These are phyloP conservation scores for Xanthorhoe designata DNA, from an alignment of 2,888 invertebrate species.

Conservation along the genomic window DNA sequence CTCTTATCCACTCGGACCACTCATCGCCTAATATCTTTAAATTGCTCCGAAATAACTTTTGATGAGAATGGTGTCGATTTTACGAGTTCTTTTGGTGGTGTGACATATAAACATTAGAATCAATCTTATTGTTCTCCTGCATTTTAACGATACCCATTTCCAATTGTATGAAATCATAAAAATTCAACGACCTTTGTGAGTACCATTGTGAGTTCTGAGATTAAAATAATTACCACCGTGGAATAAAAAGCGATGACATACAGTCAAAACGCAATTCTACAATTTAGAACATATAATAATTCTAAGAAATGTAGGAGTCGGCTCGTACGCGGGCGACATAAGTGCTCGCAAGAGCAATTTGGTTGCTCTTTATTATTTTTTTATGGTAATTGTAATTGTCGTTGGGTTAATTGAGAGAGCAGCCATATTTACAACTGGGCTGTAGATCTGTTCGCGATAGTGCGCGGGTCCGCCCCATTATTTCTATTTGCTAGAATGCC, in stretches of 20 bases:
- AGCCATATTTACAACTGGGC: slow-evolving; percentile 70
- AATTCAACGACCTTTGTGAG: slow-evolving; percentile 18
- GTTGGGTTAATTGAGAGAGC: slow-evolving; percentile 74
- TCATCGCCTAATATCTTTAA: slow-evolving; percentile 66
- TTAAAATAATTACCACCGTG: slow-evolving; percentile 29
- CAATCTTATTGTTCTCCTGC: slow-evolving; percentile 44
- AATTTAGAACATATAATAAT: slow-evolving; percentile 59
- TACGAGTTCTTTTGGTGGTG: slow-evolving; percentile 45
- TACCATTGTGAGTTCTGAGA: slow-evolving; percentile 19
- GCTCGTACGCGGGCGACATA: slow-evolving; percentile 54
- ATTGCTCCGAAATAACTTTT: slow-evolving; percentile 65
- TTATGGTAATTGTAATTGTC: slow-evolving; percentile 80
- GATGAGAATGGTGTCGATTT: slow-evolving; percentile 58
- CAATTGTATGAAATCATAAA: slow-evolving; percentile 16
- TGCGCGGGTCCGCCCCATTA: slow-evolving; percentile 64
- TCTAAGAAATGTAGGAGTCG: slow-evolving; percentile 52
- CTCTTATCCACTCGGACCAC: slow-evolving; percentile 59
- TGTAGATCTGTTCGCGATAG: slow-evolving; percentile 68
- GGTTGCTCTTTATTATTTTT: slow-evolving; percentile 76
- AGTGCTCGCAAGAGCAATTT: slow-evolving; percentile 65
- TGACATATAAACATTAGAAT: slow-evolving; percentile 46
- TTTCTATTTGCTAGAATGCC: slow-evolving; percentile 69
- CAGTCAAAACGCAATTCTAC: slow-evolving; percentile 51
- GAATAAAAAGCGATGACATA: slow-evolving; percentile 37
- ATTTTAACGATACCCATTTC: slow-evolving; percentile 23